Percentiles rank a stretch among this genome's conserved stretches.
phyloP scores from a whole-genome alignment of 2,888 invertebrate species.

The Acronicta psi region DNA sequence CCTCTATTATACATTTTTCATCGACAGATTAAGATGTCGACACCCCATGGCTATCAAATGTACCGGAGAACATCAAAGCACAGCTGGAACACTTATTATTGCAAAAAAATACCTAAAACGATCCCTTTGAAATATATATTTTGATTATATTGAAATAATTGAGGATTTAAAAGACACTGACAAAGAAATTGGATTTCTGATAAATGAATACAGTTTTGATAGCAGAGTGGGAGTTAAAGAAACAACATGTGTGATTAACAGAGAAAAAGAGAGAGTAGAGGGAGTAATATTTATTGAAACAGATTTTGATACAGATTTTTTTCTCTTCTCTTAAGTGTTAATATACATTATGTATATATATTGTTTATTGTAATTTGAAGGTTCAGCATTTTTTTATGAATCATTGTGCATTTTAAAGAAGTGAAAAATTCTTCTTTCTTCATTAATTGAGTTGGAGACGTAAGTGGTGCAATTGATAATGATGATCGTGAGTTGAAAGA shows the following conservation, averaged over 20 bases:
- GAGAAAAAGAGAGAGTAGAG: background rate
- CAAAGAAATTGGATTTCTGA: conserved; percentile 7
- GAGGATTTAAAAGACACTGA: conserved; percentile 43
- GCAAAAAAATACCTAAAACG: conserved; percentile 69
- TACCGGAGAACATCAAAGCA: conserved; percentile 72
- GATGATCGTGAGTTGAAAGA: background rate
- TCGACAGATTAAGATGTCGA: conserved; percentile 79
- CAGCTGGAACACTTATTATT: conserved; percentile 76
- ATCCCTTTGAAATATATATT: conserved; percentile 69
- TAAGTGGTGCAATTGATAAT: background rate
- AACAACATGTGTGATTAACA: no score
- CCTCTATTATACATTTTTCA: conserved; percentile 56
- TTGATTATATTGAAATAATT: conserved; percentile 51
- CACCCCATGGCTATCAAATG: conserved; percentile 74
- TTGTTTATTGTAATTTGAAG: no score
- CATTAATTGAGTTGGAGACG: no score
- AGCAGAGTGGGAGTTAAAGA: background rate
- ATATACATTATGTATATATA: no score
- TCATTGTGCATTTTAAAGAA: no score
- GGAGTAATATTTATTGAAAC: background rate
- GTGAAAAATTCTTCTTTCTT: background rate
- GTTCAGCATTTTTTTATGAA: no score
- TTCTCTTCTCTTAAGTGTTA: no score
- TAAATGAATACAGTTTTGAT: background rate
- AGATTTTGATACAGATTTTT: no score